Evolutionary conservation across 2,797 vertebrate genomes (phyloP), one percentile per base, ranked within the genome.

Genomic region (Neostethus bicornis): DNA sequence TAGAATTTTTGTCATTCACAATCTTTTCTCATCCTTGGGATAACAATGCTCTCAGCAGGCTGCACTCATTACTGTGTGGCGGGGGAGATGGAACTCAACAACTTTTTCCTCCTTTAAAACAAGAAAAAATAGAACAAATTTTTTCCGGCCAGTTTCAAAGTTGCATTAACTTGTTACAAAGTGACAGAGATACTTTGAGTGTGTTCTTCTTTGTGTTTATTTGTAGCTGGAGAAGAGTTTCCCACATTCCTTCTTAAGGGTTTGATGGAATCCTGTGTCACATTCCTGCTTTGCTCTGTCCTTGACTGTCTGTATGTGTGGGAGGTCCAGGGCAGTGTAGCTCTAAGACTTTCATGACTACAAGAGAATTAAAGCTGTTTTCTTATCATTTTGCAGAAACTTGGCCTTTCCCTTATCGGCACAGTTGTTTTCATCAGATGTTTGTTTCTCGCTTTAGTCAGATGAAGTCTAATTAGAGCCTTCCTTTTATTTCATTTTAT

Each of bases 1-100:
- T 56, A 62, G 70, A 81, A 77, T 80, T 81, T 35, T 85, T 84
- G 79, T 86, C 83, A 88, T 88, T 90, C 86, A 87, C 75, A 83
- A 83, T 80, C 73, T 81, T 73, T 24, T 60, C 71, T 73, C 66
- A 35, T 50, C 51, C 72, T 53, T 48, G 44, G 65, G 75, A 70
- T 66, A 74, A 85, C 81, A 86, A 79, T 75, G 38, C 62, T 83
- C 57, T 24, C 71, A 74, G 80, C 75, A 45, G 79, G 75, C 71
- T 48, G 31, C 63, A 20, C 52, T 61, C 28, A 49, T 73, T 34
- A 75, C 76, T 35, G 34, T 1, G 38, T 77, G 17, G 39, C 48
- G 41, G 53, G 37, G 43, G 37, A 34, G 55, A 46, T 53, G 20
- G 60, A 49, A 76, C 72, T 77, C 77, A 60, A 55, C 46, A 66